A percentile compares a stretch with the other conserved stretches of the same genome.
phyloP scores from a whole-genome alignment of 1,140 invertebrate species.

The Amyelois transitella region DNA sequence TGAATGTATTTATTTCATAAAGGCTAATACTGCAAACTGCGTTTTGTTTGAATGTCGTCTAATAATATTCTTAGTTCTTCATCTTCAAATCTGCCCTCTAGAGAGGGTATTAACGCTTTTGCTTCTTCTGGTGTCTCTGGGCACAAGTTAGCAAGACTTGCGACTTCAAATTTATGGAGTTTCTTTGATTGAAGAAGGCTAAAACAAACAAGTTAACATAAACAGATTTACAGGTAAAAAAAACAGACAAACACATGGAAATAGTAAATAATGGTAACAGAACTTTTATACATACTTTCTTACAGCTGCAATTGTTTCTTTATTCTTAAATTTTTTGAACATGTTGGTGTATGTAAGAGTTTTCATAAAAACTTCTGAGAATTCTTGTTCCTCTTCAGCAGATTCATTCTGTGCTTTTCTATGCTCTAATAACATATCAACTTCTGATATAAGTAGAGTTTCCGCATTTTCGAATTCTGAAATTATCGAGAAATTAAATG shows the following conservation, averaged over 20 bases:
- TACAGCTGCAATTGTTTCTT: conserved; percentile 97
- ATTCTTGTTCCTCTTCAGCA: conserved; percentile 98
- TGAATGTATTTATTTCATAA: background rate
- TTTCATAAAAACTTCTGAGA: conserved; percentile 99
- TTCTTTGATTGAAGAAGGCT: conserved; percentile 96
- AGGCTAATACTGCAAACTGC: conserved; percentile 94
- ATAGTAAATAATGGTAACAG: background rate
- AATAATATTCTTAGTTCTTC: conserved; percentile 95
- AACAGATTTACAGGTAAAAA: too few species aligned
- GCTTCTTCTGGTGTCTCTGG: conserved; percentile 98
- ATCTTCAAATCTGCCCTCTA: conserved; percentile 97
- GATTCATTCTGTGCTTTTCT: conserved; percentile 98
- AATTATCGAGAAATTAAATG: conserved; percentile 39
- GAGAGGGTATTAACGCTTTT: conserved; percentile 95
- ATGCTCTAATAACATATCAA: conserved; percentile 97
- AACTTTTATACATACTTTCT: conserved; percentile 79
- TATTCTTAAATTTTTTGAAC: conserved; percentile 98
- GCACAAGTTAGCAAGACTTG: conserved; percentile 97
- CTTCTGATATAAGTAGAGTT: conserved; percentile 98
- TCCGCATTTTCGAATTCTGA: conserved; percentile 99
- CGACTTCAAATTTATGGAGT: conserved; percentile 98
- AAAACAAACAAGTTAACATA: conserved; percentile 47
- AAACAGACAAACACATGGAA: too few species aligned
- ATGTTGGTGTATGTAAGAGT: conserved; percentile 96
- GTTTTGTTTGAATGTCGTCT: conserved; percentile 98